Evolutionary conservation across 2,888 invertebrate genomes (phyloP), one percentile per base, ranked within the genome.

Genomic region (Gymnosoma rotundatum): DNA sequence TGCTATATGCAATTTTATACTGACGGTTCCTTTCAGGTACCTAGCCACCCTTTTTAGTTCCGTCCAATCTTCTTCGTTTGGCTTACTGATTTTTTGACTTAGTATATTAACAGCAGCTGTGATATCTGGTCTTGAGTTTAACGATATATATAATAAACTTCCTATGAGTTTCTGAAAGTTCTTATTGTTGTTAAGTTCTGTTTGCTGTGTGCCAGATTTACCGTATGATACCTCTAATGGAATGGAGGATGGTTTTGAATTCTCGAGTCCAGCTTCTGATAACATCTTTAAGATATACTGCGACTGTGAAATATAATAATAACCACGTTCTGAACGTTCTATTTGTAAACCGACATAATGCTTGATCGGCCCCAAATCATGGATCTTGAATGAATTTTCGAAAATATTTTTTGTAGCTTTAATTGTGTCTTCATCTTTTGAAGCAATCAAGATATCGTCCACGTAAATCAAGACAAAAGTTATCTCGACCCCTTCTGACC

Each of bases 41-140:
- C 54, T 63, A 3, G 32, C 32, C 20, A 70, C 25, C 16, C 45
- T 74, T 56, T 56, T 48, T 16, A 76, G 21, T 64, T 78, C 63
- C 1, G 2, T 38, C 78, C 63, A 70, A 18, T 78, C 54, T 18
- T 63, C 70, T 54, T 70, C 63, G 14, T 61, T 78, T 14, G 78
- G 70, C 2, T 58, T 69, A 32, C 42, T 45, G 6, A 2, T 70
- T 25, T 78, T 78, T 45, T 69, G 50, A 10, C 63, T 70, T 12
- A 61, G 20, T 20, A 70, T 70, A 21, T 54, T 63, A 1, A 70
- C 70, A 10, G 54, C 52, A 10, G 63, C 70, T 6, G 61, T 56
- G 7, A 78, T 36, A 56, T 78, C 78, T 48, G 70, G 70, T 36
- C 54, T 61, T 9, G 56, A 54, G 20, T 78, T 78, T 9, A 78